Base-by-base conservation (phyloP, 2,888 invertebrate genomes). In the Andrena marginata region DNA sequence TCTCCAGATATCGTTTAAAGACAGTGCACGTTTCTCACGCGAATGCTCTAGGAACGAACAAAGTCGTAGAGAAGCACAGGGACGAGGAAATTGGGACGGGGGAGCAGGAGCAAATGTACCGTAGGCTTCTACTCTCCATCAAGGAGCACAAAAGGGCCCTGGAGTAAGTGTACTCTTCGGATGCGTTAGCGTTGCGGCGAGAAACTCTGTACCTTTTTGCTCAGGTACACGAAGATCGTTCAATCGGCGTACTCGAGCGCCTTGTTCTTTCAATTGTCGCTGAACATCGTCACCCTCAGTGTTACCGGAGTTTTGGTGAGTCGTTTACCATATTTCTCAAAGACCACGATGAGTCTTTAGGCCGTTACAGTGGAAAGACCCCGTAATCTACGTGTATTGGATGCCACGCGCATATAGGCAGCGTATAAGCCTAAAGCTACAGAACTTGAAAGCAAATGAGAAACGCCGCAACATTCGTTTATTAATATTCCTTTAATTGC, bases 151-250 rank as follows among this genome's bases (percentile, higher is more conserved):
- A 20, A 8, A 60, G 4, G 31, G 49, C 13, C 23, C 13, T 71
- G 8, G 20, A 49, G 70, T 71, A 20, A 71, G 49, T 20, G 31
- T 33, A 3, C 2, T 0, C 29, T 20, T 4, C 23, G 3, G 29
- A 4, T n/a, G 16, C 6, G n/a, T 16, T 29, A 20, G 26, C 13
- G n/a, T 16, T 49, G 20, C 2, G 29, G n/a, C 10, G 8, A 31
- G n/a, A 13, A 63, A 35, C 31, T 2, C n/a, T 7, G 6, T n/a
- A 35, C 35, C 1, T 35, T 29, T 42, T 23, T n/a, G 8, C n/a
- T 48, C 29, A 60, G 70, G 42, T 70, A 48, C 16, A 60, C 23
- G 10, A 20, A 70, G 29, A n/a, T 59, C 10, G 6, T 70, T 20
- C 42, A 70, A 35, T 42, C 59, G n/a, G 5, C 20, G 42, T 70